Conservation (phyloP, 2,888 invertebrate species). For the Hermaeophaga mercurialis region DNA sequence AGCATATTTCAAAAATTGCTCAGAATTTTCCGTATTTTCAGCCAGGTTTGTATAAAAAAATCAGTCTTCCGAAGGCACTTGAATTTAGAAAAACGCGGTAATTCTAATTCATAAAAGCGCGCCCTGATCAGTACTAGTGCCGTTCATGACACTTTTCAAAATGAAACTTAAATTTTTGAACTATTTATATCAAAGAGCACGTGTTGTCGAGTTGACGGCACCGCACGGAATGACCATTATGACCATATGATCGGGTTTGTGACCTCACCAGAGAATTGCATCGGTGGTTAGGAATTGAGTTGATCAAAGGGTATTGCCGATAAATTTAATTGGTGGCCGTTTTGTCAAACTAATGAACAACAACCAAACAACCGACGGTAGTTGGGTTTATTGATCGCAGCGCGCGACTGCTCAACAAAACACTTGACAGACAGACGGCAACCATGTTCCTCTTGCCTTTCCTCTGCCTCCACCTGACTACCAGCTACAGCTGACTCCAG, state of each 20-base stretch:
- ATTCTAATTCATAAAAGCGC: background rate
- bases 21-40: background rate
- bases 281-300: background rate
- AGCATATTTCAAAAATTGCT: slow-evolving; percentile 21
- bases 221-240: slow-evolving; percentile 4
- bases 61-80: slow-evolving; percentile 14
- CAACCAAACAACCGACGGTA: slow-evolving; percentile 34
- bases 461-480: slow-evolving; percentile 8
- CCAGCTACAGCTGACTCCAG: slow-evolving; percentile 30
- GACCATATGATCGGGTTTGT: slow-evolving; percentile 32
- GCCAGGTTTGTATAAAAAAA: slow-evolving; percentile 6
- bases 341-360: slow-evolving; percentile 6
- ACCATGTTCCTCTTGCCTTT: slow-evolving; percentile 33
- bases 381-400: slow-evolving; percentile 35
- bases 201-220: background rate
- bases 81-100: background rate
- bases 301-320: slow-evolving; percentile 8
- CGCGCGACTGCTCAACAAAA: slow-evolving; percentile 33
- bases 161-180: background rate
- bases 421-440: slow-evolving; percentile 32
- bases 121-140: background rate
- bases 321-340: slow-evolving; percentile 3
- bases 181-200: slow-evolving; percentile 16
- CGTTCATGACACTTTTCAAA: slow-evolving; percentile 3
- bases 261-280: slow-evolving; percentile 5